phyloP scores from a whole-genome alignment of 2,888 invertebrate genomes.

The Xestia rhomboidea region DNA sequence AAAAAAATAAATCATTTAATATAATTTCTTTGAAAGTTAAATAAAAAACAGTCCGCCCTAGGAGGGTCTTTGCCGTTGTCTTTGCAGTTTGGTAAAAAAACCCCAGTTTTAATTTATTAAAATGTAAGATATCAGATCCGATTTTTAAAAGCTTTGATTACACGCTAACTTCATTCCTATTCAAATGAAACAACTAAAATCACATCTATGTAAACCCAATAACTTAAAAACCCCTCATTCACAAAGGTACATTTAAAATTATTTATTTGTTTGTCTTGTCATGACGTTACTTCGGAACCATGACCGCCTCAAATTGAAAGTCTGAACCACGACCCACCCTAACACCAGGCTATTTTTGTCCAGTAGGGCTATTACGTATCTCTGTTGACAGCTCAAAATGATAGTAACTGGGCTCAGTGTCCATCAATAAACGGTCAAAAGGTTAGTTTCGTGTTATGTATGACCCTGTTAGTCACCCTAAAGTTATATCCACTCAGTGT shows the following conservation, averaged over 20 bases:
- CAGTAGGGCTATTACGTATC: too few species aligned
- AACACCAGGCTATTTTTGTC: constrained; percentile 75
- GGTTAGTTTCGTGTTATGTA: too few species aligned
- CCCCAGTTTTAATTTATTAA: not conserved
- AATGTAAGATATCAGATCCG: not conserved
- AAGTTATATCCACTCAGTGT: too few species aligned
- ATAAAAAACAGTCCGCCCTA: not conserved
- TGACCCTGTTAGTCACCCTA: too few species aligned
- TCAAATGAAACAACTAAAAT: not conserved
- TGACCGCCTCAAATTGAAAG: constrained; percentile 63
- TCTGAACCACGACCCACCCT: constrained; percentile 74
- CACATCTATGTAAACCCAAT: not conserved
- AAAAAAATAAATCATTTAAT: not conserved
- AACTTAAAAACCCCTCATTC: not conserved
- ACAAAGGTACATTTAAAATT: constrained; percentile 23
- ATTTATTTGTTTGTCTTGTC: constrained; percentile 58
- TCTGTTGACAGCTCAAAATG: too few species aligned
- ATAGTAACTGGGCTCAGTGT: too few species aligned
- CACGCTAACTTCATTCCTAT: too few species aligned
- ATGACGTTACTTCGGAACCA: constrained; percentile 39
- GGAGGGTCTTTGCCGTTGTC: not conserved
- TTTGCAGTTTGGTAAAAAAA: not conserved
- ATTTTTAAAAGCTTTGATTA: not conserved
- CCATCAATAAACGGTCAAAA: too few species aligned
- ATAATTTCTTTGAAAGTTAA: not conserved